A percentile compares a stretch with the other conserved stretches of the same genome.
These are phyloP conservation scores for Minunthozetes semirufus DNA, from an alignment of 2,888 invertebrate genomes.

Conservation along the genomic window DNA sequence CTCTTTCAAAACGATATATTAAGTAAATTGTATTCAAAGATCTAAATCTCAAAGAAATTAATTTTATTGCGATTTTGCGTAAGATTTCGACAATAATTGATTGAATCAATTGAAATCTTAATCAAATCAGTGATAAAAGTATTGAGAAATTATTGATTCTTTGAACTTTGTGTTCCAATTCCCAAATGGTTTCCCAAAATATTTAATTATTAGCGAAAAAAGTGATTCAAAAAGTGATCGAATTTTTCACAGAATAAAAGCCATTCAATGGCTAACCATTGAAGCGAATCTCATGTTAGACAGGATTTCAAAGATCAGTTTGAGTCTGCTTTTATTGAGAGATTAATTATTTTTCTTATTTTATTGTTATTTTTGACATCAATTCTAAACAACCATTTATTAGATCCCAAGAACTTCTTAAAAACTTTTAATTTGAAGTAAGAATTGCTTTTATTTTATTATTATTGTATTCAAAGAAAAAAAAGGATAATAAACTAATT, in stretches of 20 bases:
- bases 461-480: neutral
- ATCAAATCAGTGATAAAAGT: no score
- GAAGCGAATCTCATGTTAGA: no score
- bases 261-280: no score
- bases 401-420: neutral
- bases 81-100: neutral
- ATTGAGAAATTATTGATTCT: no score
- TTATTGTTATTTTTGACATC: neutral
- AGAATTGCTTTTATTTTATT: neutral
- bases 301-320: no score
- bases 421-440: no score
- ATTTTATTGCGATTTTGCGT: neutral
- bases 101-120: neutral
- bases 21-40: neutral
- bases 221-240: no score
- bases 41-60: neutral
- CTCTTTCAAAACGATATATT: neutral
- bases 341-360: neutral
- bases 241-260: no score
- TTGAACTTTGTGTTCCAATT: no score
- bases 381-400: neutral
- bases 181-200: no score
- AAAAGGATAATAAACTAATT: constrained; percentile 3
- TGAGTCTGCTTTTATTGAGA: neutral
- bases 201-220: no score